Evolutionary conservation across 1,140 invertebrate species (phyloP).

Genomic region (Lithobius niger): DNA sequence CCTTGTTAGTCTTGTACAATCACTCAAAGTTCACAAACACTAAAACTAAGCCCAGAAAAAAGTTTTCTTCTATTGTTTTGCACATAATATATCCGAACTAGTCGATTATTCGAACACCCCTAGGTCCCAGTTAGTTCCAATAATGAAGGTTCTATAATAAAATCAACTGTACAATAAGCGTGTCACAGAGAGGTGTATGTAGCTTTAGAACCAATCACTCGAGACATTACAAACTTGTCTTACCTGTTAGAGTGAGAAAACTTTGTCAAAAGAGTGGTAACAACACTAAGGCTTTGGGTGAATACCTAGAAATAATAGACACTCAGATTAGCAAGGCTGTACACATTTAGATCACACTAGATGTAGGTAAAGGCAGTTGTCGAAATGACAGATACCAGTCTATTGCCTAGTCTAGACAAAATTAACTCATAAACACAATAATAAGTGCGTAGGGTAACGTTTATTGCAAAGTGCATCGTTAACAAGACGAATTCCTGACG

Average conservation of each 20-base stretch:
- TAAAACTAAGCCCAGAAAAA: too few species aligned
- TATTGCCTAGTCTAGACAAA: too few species aligned
- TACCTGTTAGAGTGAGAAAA: constrained; percentile 57
- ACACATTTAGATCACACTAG: too few species aligned
- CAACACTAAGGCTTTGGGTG: constrained; percentile 59
- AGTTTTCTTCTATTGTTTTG: background rate
- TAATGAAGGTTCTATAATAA: background rate
- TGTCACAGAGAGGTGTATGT: too few species aligned
- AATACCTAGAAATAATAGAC: constrained; percentile 42
- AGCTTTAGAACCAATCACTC: background rate
- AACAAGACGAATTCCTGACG: too few species aligned
- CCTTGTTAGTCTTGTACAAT: too few species aligned
- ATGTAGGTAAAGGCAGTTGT: too few species aligned
- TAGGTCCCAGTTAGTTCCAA: background rate
- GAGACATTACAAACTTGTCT: constrained; percentile 2
- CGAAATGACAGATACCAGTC: too few species aligned
- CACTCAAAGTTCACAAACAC: too few species aligned
- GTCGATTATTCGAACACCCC: background rate
- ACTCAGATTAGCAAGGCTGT: constrained; percentile 3
- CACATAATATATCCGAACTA: background rate
- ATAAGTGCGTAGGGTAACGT: too few species aligned
- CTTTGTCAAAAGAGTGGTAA: constrained; percentile 58
- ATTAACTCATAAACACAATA: too few species aligned
- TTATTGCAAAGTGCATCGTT: too few species aligned
- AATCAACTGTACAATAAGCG: background rate